Evolutionary conservation across 2,888 invertebrate species (phyloP), one percentile per base, ranked within the genome.

Genomic region (Erebia ligea): DNA sequence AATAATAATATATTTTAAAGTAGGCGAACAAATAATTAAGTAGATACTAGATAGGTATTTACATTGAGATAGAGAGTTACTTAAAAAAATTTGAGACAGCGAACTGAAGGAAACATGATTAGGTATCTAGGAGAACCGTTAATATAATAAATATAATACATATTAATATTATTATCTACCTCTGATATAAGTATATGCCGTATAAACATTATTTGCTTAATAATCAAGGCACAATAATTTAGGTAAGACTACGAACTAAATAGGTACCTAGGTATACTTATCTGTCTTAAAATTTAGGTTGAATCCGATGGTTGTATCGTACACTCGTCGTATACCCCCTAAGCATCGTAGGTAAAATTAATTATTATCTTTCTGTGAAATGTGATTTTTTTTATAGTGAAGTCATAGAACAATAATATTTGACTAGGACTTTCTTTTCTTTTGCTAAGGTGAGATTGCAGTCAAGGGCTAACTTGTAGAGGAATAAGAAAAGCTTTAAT

Each of bases 1-100:
- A 72, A 79, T 86, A 86, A 82, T 82, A 5, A 6, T 25, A 82
- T 82, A 84, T 88, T 88, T 79, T 83, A 86, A 88, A 86, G 85
- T 88, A 89, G 88, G 88, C 88, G 84, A 89, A 86, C 83, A 86
- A 34, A 71, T 77, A 77, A 42, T 42, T 21, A 62, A 48, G 48
- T 48, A 62, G 75, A 81, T 82, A 84, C 79, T 87, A 88, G 58
- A 57, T 45, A 67, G 45, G 17, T 67, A 67, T 86, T 79, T 89
- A 88, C 86, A 88, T 81, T 82, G 81, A 80, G 78, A 83, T 71
- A 76, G 72, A 73, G 64, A 66, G 65, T 25, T 69, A 64, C 54
- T 70, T 73, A 68, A 69, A 68, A 70, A 69, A 69, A 59, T 67
- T 67, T 69, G 68, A 68, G 70, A 75, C 78, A 77, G 77, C 78